These are phyloP conservation scores for Eumeta japonica DNA, from an alignment of 1,140 invertebrate species.

Conservation along the genomic window DNA sequence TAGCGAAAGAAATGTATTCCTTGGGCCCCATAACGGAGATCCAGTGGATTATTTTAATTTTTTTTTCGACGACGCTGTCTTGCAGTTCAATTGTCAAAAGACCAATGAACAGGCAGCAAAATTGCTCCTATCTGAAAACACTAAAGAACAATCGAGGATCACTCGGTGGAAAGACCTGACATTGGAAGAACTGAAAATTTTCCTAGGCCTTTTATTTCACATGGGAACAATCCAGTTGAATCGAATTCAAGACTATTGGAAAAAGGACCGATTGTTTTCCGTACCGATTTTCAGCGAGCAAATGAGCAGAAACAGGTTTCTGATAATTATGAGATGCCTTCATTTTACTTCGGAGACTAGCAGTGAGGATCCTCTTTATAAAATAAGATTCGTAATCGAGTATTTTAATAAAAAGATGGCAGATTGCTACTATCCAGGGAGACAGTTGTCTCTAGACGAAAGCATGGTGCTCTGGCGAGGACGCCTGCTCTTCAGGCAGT, in stretches of 20 bases:
- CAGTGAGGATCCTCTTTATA: constrained; percentile 11
- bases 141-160: constrained; percentile 7
- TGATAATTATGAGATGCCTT: constrained; percentile 22
- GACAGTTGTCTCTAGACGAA: constrained; percentile 33
- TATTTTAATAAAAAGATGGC: constrained; percentile 27
- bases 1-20: too few relatives aligned
- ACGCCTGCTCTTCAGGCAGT: constrained; percentile 27
- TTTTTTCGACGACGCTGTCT: constrained; percentile 9
- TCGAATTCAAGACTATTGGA: constrained; percentile 29
- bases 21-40: too few relatives aligned
- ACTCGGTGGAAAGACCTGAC: constrained; percentile 18
- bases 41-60: constrained; percentile 10
- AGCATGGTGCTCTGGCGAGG: constrained; percentile 35
- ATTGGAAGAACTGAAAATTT: constrained; percentile 19
- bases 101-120: constrained; percentile 9
- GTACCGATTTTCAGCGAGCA: constrained; percentile 11
- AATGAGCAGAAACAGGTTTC: constrained; percentile 26
- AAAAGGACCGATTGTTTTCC: constrained; percentile 19
- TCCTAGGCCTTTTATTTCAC: constrained; percentile 28
- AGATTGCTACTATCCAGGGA: constrained; percentile 21
- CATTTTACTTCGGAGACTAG: constrained; percentile 18
- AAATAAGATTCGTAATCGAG: constrained; percentile 17
- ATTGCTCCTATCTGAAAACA: constrained; percentile 4
- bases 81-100: not conserved
- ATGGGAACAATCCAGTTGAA: constrained; percentile 25